phyloP scores from a whole-genome alignment of 1,140 invertebrate genomes.

The Nebria ingens region DNA sequence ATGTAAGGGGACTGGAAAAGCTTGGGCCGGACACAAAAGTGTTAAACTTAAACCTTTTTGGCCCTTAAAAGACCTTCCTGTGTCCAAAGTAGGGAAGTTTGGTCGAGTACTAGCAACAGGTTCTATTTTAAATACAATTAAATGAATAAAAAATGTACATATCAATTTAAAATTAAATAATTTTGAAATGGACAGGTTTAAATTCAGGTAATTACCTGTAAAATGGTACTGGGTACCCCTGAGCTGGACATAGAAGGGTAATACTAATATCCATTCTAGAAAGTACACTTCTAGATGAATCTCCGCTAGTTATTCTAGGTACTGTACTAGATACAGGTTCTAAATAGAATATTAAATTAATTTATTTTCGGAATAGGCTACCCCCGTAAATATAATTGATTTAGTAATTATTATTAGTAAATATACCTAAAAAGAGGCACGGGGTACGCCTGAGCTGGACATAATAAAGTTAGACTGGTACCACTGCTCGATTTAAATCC shows the following conservation, averaged over 20 bases:
- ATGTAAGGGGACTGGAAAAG: constrained; percentile 45
- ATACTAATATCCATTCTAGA: constrained; percentile 40
- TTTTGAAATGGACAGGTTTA: too few species aligned
- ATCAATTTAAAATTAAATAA: too few species aligned
- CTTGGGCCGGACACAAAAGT: constrained; percentile 45
- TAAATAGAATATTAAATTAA: constrained; percentile 27
- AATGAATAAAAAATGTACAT: constrained; percentile 59
- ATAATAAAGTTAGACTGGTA: constrained; percentile 41
- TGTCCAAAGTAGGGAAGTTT: constrained; percentile 35
- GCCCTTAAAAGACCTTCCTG: constrained; percentile 18
- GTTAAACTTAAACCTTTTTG: constrained; percentile 27
- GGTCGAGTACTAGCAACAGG: constrained; percentile 47
- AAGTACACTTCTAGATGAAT: constrained; percentile 49
- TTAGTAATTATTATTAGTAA: too few species aligned
- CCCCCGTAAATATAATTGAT: constrained; percentile 14
- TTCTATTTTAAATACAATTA: constrained; percentile 34
- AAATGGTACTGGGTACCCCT: constrained; percentile 56
- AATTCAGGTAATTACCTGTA: constrained; percentile 46
- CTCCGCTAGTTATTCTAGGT: constrained; percentile 63
- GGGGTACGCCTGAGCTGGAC: constrained; percentile 56
- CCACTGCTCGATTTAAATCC: constrained; percentile 39
- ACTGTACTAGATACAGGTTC: constrained; percentile 66
- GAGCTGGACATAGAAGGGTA: constrained; percentile 57
- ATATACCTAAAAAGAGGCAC: constrained; percentile 57
- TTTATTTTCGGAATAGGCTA: constrained; percentile 11